Evolutionary conservation across 2,797 vertebrate genomes (phyloP).

Genomic region (Amazona finschi): DNA sequence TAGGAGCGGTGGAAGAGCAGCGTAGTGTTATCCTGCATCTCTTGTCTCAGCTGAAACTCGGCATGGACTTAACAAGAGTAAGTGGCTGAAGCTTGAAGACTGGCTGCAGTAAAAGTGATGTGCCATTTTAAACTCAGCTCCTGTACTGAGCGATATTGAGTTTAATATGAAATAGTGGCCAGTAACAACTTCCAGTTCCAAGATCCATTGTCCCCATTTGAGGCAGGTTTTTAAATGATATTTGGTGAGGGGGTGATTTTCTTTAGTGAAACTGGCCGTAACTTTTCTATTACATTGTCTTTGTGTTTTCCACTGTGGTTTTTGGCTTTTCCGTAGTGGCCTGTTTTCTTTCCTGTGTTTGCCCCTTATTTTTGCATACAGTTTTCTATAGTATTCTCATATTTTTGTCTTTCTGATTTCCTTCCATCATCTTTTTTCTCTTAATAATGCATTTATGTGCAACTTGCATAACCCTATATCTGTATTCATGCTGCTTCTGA

Average conservation of each 20-base stretch:
- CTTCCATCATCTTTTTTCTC: neutral
- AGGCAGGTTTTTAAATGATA: neutral
- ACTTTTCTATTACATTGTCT: neutral
- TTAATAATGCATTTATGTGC: neutral
- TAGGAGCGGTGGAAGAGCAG: slow-evolving; percentile 94
- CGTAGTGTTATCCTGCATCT: slow-evolving; percentile 97
- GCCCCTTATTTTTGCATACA: neutral
- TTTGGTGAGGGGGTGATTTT: neutral
- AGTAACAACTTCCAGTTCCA: neutral
- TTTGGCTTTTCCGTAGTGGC: neutral
- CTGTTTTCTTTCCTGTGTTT: neutral
- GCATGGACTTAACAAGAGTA: slow-evolving; percentile 98
- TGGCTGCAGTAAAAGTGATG: neutral
- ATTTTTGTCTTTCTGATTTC: neutral
- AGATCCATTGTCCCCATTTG: neutral
- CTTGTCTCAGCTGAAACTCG: slow-evolving; percentile 96
- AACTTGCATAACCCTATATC: neutral
- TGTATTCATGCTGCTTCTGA: neutral
- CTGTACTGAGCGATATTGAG: neutral
- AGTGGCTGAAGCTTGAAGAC: slow-evolving; percentile 27
- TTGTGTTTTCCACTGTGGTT: neutral
- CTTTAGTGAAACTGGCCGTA: neutral
- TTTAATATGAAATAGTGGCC: neutral
- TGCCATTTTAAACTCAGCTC: neutral
- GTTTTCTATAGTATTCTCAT: neutral